A percentile compares a stretch with the other conserved stretches of the same genome.
These are phyloP conservation scores for Acinonyx jubatus DNA, from an alignment of 2,113 vertebrate species.

Conservation along the genomic window DNA sequence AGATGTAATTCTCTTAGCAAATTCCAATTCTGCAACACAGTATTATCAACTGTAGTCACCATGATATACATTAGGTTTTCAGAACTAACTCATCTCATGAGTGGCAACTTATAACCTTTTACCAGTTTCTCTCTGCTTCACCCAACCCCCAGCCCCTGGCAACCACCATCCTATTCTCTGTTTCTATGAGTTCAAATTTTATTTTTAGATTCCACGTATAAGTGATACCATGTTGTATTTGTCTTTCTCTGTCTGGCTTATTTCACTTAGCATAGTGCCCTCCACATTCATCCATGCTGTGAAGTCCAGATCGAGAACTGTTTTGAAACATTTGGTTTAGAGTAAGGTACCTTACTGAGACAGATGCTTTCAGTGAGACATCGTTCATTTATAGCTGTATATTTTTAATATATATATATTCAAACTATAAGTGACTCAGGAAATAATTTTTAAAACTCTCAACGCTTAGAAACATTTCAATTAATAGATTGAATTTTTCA, in stretches of 20 bases:
- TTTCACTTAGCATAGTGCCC: background rate
- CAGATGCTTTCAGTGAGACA: background rate
- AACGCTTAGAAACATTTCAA: background rate
- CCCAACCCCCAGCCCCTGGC: background rate
- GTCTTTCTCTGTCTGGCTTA: background rate
- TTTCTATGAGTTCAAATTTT: background rate
- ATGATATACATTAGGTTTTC: background rate
- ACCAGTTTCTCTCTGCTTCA: background rate
- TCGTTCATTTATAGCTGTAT: background rate
- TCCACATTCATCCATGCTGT: background rate
- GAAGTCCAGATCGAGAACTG: background rate
- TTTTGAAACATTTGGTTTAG: background rate
- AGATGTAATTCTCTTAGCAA: background rate
- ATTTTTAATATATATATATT: background rate
- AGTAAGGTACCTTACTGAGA: background rate
- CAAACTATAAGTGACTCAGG: conserved; percentile 4
- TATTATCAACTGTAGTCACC: background rate
- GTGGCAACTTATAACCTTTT: background rate
- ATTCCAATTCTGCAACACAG: background rate
- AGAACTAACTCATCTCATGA: background rate
- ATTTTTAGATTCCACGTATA: background rate
- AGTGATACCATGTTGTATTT: background rate
- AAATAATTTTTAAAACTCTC: background rate
- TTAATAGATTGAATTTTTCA: background rate
- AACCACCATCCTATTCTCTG: background rate